These are phyloP conservation scores for Phaethon lepturus DNA, from an alignment of 2,113 vertebrate species.

Conservation along the genomic window DNA sequence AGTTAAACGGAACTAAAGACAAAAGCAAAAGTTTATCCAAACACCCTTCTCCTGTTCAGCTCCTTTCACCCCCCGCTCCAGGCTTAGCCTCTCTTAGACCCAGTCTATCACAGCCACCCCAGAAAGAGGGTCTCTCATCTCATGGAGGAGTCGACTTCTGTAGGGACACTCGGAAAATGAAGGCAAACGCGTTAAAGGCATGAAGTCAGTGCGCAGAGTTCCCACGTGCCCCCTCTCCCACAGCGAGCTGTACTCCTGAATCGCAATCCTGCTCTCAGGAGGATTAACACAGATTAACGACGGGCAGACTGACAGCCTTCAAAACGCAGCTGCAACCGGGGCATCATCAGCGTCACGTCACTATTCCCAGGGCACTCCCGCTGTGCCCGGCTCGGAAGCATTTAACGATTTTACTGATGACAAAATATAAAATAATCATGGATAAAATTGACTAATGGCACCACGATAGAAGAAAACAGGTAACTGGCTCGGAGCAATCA, in stretches of 20 bases:
- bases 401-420: background rate
- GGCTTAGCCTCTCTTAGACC: background rate
- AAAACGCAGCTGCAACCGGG: fast-evolving
- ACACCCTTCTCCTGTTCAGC: background rate
- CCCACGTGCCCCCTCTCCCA: background rate
- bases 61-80: background rate
- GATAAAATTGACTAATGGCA: background rate
- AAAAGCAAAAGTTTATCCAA: background rate
- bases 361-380: background rate
- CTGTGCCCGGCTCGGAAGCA: fast-evolving
- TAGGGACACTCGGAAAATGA: fast-evolving
- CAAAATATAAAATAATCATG: background rate
- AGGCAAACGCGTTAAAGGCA: background rate
- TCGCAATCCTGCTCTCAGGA: background rate
- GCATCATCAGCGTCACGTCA: fast-evolving
- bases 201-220: background rate
- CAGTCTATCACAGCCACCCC: background rate
- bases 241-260: background rate
- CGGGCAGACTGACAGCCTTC: background rate
- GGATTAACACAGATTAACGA: background rate
- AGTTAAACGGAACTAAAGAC: background rate
- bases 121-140: background rate
- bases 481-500: background rate
- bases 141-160: background rate
- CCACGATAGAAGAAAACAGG: background rate